Percentiles rank a stretch among this genome's conserved stretches.
These are phyloP conservation scores for Zaprionus ornatus DNA, from an alignment of 1,140 invertebrate genomes.

Conservation along the genomic window DNA sequence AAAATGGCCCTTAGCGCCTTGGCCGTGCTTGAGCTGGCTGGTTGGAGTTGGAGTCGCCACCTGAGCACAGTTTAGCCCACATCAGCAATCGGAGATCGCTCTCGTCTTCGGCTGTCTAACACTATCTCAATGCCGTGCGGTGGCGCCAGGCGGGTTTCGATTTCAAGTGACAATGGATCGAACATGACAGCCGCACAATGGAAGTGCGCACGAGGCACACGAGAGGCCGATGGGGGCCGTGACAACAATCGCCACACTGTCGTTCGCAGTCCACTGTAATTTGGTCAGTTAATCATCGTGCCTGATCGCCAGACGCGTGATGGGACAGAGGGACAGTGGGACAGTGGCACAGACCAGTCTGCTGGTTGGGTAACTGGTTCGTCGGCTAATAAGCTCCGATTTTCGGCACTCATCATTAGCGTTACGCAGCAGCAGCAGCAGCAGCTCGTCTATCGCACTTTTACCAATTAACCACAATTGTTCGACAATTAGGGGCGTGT, in stretches of 20 bases:
- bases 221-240: conserved; percentile 49
- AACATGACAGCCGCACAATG: conserved; percentile 52
- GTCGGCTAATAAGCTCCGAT: conserved; percentile 56
- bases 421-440: conserved; percentile 46
- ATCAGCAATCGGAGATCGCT: conserved; percentile 34
- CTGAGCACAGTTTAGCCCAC: conserved; percentile 67
- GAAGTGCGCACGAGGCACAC: conserved; percentile 29
- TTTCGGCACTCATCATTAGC: conserved; percentile 47
- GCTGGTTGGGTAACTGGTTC: conserved; percentile 64
- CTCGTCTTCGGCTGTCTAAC: conserved; percentile 19
- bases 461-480: conserved; percentile 76
- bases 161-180: conserved; percentile 68
- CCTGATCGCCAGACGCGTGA: conserved; percentile 8
- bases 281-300: conserved; percentile 26
- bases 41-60: conserved; percentile 18
- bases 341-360: background rate
- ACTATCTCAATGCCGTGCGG: conserved; percentile 71
- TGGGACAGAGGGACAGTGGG: background rate
- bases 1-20: conserved; percentile 41
- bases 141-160: conserved; percentile 64
- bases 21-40: conserved; percentile 35
- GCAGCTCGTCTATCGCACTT: conserved; percentile 62
- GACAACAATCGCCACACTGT: conserved; percentile 53
- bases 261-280: background rate
- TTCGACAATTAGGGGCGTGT: conserved; percentile 59